Evolutionary conservation across 2,113 vertebrate genomes (phyloP).

Genomic region (Rhadina sibilatrix): DNA sequence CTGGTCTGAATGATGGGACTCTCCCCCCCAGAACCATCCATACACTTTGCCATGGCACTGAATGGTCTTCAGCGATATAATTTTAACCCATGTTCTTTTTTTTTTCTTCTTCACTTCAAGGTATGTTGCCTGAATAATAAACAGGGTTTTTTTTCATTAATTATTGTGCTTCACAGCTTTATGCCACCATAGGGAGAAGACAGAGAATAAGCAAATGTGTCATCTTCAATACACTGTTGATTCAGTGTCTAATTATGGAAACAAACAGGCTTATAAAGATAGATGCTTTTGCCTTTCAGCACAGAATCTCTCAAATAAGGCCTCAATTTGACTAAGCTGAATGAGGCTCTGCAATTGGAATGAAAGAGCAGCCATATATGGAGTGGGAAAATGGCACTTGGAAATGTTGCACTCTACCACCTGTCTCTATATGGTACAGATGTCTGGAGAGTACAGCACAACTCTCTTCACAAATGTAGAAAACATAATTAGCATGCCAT

Average conservation of each 20-base stretch:
- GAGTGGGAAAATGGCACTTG: background rate
- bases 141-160: conserved; percentile 12
- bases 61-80: background rate
- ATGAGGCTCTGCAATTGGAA: background rate
- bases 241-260: conserved; percentile 43
- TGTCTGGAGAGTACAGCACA: background rate
- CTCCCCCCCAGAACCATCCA: background rate
- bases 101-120: background rate
- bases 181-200: conserved; percentile 36
- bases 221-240: conserved; percentile 45
- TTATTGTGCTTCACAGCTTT: conserved; percentile 38
- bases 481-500: background rate
- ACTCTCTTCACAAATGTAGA: background rate
- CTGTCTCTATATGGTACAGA: background rate
- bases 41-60: background rate
- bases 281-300: conserved; percentile 12
- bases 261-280: conserved; percentile 48
- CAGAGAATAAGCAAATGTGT: conserved; percentile 32
- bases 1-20: background rate
- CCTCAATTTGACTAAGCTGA: conserved; percentile 7
- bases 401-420: background rate
- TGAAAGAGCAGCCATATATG: background rate
- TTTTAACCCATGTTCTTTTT: background rate
- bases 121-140: conserved; percentile 22
- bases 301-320: background rate